Evolutionary conservation across 1,140 invertebrate genomes (phyloP).

Genomic region (Achatina immaculata): DNA sequence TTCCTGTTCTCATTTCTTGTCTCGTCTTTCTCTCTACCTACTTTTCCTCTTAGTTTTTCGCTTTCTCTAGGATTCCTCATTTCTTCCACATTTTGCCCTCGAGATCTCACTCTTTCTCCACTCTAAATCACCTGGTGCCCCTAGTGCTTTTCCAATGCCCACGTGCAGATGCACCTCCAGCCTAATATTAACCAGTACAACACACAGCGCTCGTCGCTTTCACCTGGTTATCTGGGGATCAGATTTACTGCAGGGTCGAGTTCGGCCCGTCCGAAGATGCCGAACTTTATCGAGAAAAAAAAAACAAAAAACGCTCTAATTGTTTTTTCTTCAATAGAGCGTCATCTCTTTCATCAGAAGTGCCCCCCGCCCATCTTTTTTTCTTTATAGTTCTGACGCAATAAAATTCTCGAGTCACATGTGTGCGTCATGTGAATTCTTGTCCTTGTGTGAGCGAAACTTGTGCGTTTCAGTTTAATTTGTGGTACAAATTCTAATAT

Average conservation of each 20-base stretch:
- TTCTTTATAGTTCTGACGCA: no score
- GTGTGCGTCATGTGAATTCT: no score
- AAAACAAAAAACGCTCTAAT: no score
- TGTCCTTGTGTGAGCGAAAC: no score
- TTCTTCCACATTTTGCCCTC: not conserved
- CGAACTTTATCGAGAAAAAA: not conserved
- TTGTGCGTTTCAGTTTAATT: no score
- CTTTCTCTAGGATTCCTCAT: not conserved
- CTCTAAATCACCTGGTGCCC: not conserved
- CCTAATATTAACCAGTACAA: not conserved
- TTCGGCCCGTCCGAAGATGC: not conserved
- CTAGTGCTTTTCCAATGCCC: not conserved
- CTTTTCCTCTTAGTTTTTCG: not conserved
- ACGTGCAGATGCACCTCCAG: not conserved
- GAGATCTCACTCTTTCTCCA: not conserved
- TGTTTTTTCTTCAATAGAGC: no score
- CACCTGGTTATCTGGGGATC: not conserved
- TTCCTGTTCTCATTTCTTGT: no score
- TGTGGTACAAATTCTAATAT: no score
- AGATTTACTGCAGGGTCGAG: not conserved
- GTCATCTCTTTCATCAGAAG: no score
- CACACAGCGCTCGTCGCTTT: not conserved
- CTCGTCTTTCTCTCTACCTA: slow-evolving; percentile 4
- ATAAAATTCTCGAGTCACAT: no score
- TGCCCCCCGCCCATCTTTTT: no score